Evolutionary conservation across 2,797 vertebrate genomes (phyloP), one percentile per base, ranked within the genome.

Genomic region (Ataeniobius toweri): DNA sequence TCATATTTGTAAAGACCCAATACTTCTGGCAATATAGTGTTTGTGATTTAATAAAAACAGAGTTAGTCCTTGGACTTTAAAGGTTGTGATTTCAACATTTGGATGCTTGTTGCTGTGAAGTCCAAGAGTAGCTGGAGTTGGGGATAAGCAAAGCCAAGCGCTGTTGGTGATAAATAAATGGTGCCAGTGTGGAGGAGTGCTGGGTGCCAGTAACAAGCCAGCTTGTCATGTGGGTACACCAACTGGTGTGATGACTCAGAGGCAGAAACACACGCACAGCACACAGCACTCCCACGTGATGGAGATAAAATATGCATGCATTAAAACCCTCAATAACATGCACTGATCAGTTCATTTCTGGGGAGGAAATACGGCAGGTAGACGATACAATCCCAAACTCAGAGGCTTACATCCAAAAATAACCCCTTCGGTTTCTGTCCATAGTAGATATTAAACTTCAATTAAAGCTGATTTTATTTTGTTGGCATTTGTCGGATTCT

Each of bases 211-310:
- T 59, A 50, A 86, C 81, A 74, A 90, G 84, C 78, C 82, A 83
- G 85, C 53, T 77, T 89, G 91, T 83, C 85, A 92, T 90, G 92
- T 94, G 91, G 92, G 88, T 84, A 81, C 87, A 85, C 92, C 94
- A 94, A 94, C 91, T 91, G 92, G 88, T 90, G 77, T 0, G 76
- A 83, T 95, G 94, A 95, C 71, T 94, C 92, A 91, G 76, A 80
- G 77, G 75, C 61, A 89, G 84, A 85, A 73, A 86, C 77, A 78
- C 83, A 86, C 70, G 80, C 69, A 26, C 71, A 56, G 71, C 82
- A 79, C 8, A 55, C 68, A 28, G 2, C 44, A 58, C 31, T 44
- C 41, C 55, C 81, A 85, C 65, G 84, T 89, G 86, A 82, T 3
- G 14, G 63, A 83, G 69, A 73, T n/a, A 2, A 71, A 77, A 79